Conservation (phyloP, 2,797 vertebrate species). For the Oophaga sylvatica region DNA sequence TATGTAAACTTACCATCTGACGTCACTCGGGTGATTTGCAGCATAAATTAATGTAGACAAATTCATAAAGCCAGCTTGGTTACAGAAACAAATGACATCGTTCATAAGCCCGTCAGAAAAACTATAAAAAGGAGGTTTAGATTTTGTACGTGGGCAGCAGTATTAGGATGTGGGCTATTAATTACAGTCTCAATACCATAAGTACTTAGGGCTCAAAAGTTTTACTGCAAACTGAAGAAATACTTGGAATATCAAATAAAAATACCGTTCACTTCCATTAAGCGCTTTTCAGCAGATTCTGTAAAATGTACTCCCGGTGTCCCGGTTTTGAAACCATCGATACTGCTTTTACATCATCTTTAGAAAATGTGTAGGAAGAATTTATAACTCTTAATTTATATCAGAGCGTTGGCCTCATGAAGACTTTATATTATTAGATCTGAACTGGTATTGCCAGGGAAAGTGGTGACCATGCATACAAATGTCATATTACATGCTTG, state of each 20-base stretch:
- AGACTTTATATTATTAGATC: neutral
- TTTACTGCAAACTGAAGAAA: neutral
- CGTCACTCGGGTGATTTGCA: slow-evolving; percentile 71
- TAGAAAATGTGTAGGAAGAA: slow-evolving; percentile 3
- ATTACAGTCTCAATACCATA: slow-evolving; percentile 61
- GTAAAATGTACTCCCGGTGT: neutral
- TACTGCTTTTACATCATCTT: neutral
- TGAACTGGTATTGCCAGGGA: neutral
- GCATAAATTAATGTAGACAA: slow-evolving; percentile 47
- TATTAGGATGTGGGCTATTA: slow-evolving; percentile 65
- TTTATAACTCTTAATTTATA: neutral
- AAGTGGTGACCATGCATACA: neutral
- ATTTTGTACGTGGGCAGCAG: slow-evolving; percentile 67
- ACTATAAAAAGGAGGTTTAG: slow-evolving; percentile 65
- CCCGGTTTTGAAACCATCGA: slow-evolving; percentile 1
- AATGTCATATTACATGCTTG: neutral
- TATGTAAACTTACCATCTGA: slow-evolving; percentile 74
- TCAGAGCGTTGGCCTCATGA: neutral
- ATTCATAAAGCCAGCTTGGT: slow-evolving; percentile 75
- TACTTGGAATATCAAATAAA: slow-evolving; percentile 21
- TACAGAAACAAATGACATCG: slow-evolving; percentile 78
- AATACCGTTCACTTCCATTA: slow-evolving; percentile 20
- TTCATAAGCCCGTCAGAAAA: slow-evolving; percentile 67
- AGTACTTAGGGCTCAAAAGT: slow-evolving; percentile 30
- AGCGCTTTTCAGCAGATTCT: neutral